Evolutionary conservation across 2,113 vertebrate genomes (phyloP), one percentile per base, ranked within the genome.

Genomic region (Oreocharis arfaki): DNA sequence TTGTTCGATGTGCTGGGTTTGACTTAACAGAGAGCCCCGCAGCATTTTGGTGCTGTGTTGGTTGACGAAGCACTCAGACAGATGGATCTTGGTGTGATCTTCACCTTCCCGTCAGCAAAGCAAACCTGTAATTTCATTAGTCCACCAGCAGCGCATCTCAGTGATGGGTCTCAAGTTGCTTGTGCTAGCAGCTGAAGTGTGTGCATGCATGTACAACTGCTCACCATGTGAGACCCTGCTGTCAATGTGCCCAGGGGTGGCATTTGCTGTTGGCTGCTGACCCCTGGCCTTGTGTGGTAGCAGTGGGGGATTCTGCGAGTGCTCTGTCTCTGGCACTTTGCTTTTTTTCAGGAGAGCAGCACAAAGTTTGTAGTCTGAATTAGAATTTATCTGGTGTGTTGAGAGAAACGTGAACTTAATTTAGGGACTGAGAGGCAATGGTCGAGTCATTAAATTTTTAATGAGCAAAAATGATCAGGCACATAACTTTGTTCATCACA

Each of bases 241-340:
- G 47, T 3, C 33, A 24, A 1, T 3, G 6, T 7, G 27, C 1
- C 3, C 8, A 7, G 39, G 30, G 7, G 2, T 27, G 39, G n/a
- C 44, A 16, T 37, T 53, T 46, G 39, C 2, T 47, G n/a, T 15
- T n/a, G 35, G 28, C 16, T 1, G 7, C 50, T 63, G 61, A 16
- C 15, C 44, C 41, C 27, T 6, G 19, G 41, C 33, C 20, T 39
- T 13, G 4, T 3, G 30, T 0, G 1, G 65, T 57, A 27, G 19
- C 32, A 22, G 16, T 24, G 10, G 8, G 21, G 24, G 12, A 15
- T 3, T 6, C 1, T 2, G 20, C 0, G 6, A 19, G 14, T 23
- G 44, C 10, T 35, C 28, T 28, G 5, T 5, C 56, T 23, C 3
- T 0, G 71, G 10, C 0, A 1, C 9, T 57, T 46, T 23, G 28